Percentiles rank a stretch among this genome's conserved stretches.
Evolutionary conservation across 1,140 invertebrate species (phyloP).

Genomic region (Reticulitermes speratus): DNA sequence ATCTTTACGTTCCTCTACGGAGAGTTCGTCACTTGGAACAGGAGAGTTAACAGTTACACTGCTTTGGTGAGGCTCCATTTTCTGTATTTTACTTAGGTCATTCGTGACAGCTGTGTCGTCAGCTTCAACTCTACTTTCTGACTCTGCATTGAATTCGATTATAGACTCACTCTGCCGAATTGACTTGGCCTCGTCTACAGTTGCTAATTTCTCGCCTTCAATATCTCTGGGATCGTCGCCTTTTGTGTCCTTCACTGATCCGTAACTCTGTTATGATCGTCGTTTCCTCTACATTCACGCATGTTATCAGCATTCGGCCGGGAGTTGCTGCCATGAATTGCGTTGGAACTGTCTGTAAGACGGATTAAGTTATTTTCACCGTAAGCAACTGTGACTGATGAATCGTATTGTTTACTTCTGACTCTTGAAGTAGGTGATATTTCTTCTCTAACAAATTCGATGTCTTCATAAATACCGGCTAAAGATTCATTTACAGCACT

Average conservation of each 20-base stretch:
- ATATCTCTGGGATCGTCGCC: background rate
- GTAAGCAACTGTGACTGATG: background rate
- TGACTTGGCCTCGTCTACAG: too few species aligned
- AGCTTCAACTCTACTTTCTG: too few species aligned
- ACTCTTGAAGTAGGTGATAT: background rate
- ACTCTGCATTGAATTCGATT: too few species aligned
- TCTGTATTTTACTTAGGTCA: too few species aligned
- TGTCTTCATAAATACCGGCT: background rate
- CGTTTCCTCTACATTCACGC: background rate
- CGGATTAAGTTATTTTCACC: background rate
- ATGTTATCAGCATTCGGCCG: background rate
- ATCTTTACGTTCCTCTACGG: background rate
- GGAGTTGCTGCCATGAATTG: background rate
- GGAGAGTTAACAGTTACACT: too few species aligned
- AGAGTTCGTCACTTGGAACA: too few species aligned
- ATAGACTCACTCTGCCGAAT: too few species aligned
- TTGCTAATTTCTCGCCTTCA: too few species aligned
- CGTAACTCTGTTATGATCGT: background rate
- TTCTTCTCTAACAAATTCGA: background rate
- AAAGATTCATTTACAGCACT: too few species aligned
- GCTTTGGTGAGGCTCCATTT: too few species aligned
- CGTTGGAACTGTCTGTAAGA: background rate
- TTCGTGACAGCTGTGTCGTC: too few species aligned
- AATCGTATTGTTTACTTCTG: background rate
- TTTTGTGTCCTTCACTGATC: background rate